Conservation (phyloP, 2,797 vertebrate genomes). For the Pipistrellus kuhlii region DNA sequence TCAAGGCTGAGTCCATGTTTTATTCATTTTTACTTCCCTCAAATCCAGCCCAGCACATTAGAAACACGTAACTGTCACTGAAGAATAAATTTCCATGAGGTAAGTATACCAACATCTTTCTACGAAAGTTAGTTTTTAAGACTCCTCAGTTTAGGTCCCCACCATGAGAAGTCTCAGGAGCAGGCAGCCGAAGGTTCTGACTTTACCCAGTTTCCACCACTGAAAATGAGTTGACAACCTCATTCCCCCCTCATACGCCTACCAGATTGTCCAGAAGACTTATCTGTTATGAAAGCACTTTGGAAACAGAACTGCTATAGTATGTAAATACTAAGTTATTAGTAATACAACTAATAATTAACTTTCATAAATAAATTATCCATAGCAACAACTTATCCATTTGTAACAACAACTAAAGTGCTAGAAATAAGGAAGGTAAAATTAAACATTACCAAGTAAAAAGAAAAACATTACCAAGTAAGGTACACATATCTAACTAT, state of each 20-base stretch:
- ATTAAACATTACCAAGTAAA: not conserved
- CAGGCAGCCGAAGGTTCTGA: not conserved
- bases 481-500: not conserved
- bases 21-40: not conserved
- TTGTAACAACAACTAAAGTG: not conserved
- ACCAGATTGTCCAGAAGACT: not conserved
- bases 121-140: not conserved
- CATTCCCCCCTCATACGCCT: not conserved
- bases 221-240: not conserved
- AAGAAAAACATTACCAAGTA: not conserved
- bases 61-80: not conserved
- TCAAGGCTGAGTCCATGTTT: not conserved
- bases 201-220: not conserved
- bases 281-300: not conserved
- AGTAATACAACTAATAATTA: not conserved
- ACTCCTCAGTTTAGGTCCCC: not conserved
- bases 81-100: not conserved
- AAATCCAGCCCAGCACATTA: not conserved
- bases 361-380: constrained; percentile 3
- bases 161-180: not conserved
- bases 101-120: not conserved
- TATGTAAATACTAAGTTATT: not conserved
- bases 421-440: constrained; percentile 25
- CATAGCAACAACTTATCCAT: constrained; percentile 29
- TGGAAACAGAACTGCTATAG: not conserved